A percentile compares a stretch with the other conserved stretches of the same genome.
Conservation (phyloP, 1,140 invertebrate species). For the Sycobia sp. region DNA sequence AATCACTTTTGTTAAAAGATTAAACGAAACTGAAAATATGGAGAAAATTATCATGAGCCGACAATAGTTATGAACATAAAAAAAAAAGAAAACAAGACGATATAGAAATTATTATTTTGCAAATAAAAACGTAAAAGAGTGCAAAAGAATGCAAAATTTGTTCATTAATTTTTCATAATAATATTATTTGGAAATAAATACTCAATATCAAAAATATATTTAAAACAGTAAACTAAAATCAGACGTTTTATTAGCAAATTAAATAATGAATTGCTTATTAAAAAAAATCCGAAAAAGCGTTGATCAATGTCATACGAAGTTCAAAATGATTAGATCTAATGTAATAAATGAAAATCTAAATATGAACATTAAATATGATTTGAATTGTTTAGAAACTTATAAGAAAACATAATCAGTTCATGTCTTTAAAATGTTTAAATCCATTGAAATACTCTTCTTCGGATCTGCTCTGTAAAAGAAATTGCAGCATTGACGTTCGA, state of each 20-base stretch:
- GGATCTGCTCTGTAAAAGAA: not conserved
- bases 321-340: not conserved
- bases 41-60: conserved; percentile 21
- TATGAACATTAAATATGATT: not conserved
- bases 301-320: no score
- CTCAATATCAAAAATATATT: no score
- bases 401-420: conserved; percentile 8
- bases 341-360: not conserved
- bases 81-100: no score
- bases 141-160: not conserved
- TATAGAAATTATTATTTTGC: conserved; percentile 23
- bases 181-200: no score
- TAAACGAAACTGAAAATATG: conserved; percentile 34
- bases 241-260: conserved; percentile 25
- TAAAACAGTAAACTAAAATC: no score
- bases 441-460: not conserved
- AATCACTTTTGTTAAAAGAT: conserved; percentile 14
- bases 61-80: no score
- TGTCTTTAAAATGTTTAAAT: conserved; percentile 19
- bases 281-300: conserved; percentile 8
- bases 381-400: not conserved
- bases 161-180: no score
- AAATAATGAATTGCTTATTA: conserved; percentile 11
- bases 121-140: conserved; percentile 26
- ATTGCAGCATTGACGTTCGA: conserved; percentile 5